Base-by-base conservation (phyloP, 2,113 vertebrate genomes). In the Rhinolophus sinicus region DNA sequence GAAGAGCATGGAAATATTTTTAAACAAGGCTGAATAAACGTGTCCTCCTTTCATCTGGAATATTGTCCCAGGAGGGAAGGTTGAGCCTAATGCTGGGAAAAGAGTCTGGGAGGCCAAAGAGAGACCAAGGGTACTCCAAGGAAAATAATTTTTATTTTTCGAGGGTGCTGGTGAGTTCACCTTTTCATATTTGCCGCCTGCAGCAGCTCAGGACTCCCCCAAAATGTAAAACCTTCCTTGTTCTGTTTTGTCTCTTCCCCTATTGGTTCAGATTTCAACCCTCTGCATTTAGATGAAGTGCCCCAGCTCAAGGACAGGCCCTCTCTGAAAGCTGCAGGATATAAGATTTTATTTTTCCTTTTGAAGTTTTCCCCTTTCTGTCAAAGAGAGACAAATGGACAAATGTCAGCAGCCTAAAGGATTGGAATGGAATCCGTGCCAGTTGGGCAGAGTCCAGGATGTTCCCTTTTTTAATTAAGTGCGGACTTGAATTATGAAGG, bases 381-480 rank as follows among this genome's bases (percentile, higher is more conserved):
- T 94, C 30, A 24, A 69, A 87, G 88, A 77, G 44, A 89, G 93
- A 96, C 85, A 86, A 88, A 97, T 21, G 12, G 89, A 96, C 93
- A 76, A 64, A 95, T 44, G 69, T 90, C 75, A 82, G 86, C 47
- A 52, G 69, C 24, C 52, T 92, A 93, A 89, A 93, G 64, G 28
- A 84, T 93, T 52, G 44, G 82, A 33, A 62, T 30, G 91, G 88
- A 96, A 56, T 54, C 11, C 1, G 82, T 88, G 96, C 96, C 97
- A 97, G 22, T 11, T 98, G 97, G 95, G 94, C 73, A 38, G 69
- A 47, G 65, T 89, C 95, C 97, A 96, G 80, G 94, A 83, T 38
- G 82, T 50, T 92, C 94, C 95, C 88, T 93, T 92, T 96, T 97
- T 97, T 97, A 97, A 98, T 97, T 97, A 96, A 94, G 94, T 97